Evolutionary conservation across 2,888 invertebrate species (phyloP), one percentile per base, ranked within the genome.

Genomic region (Dendrolimus houi): DNA sequence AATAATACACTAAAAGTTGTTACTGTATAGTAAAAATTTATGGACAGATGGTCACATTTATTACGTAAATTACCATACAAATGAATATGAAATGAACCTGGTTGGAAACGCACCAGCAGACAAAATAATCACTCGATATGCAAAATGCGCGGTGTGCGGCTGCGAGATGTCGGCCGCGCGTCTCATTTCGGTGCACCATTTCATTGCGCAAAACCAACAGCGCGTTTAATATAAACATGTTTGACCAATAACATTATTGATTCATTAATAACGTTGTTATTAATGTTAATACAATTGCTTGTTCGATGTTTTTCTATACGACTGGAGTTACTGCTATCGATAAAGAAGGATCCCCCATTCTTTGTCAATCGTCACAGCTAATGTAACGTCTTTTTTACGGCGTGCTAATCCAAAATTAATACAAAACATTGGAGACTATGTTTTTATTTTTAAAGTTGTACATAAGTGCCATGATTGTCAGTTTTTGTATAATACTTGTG

Each of bases 51-150:
- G 47, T 47, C 47, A 47, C 9, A 47, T 47, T 47, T 10, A 47
- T 71, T 68, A 75, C 72, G 73, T 72, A 74, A 71, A 77, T 77
- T 64, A 67, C 63, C 61, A 70, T 71, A 68, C 72, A 69, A 77
- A 81, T 78, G 75, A 79, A 79, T 83, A 78, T 71, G 76, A 77
- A 79, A 78, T 79, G 72, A 71, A 66, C 64, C 65, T 60, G 62
- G 63, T 68, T 64, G 64, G 62, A 64, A 68, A 71, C 70, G 76
- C 73, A 73, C 65, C 67, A 68, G 61, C 65, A 75, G 66, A 76
- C 80, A 79, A 81, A 82, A 83, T 81, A 83, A 86, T 83, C 78
- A 79, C 65, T 73, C 77, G 74, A 79, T 79, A 83, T 82, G 78
- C 78, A 81, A 81, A 82, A 74, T 67, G 70, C 68, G 61, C 63